Evolutionary conservation across 2,888 invertebrate species (phyloP).

Genomic region (Liopterus haemorrhoidalis): DNA sequence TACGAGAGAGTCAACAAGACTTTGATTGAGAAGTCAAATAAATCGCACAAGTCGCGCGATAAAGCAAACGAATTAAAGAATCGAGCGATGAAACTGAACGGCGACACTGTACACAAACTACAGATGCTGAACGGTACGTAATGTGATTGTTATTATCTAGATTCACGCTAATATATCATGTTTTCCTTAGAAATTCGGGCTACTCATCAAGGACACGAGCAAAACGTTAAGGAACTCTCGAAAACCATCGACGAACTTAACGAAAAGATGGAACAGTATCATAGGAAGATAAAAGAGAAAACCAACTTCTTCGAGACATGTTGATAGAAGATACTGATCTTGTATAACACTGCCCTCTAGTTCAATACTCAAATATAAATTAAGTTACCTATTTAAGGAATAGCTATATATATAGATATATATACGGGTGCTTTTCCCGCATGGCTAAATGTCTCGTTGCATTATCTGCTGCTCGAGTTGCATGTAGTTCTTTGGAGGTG

Average conservation of each 20-base stretch:
- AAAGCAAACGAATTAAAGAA: conserved; percentile 71
- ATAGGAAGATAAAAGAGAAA: conserved; percentile 54
- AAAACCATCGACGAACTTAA: conserved; percentile 57
- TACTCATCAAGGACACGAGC: conserved; percentile 41
- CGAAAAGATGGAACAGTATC: conserved; percentile 55
- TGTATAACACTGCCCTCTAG: too few relatives aligned
- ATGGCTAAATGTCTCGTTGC: too few relatives aligned
- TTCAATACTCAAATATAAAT: too few relatives aligned
- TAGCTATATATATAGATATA: too few relatives aligned
- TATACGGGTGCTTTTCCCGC: too few relatives aligned
- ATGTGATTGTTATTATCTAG: too few relatives aligned
- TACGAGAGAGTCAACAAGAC: conserved; percentile 68
- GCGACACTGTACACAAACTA: too few relatives aligned
- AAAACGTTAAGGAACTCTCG: conserved; percentile 52
- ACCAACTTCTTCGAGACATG: conserved; percentile 61
- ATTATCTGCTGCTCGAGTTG: too few relatives aligned
- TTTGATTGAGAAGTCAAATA: conserved; percentile 64
- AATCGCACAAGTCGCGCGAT: conserved; percentile 71
- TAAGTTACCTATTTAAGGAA: too few relatives aligned
- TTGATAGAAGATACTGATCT: too few relatives aligned
- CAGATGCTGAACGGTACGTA: too few relatives aligned
- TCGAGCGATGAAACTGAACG: conserved; percentile 75
- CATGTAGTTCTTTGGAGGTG: too few relatives aligned
- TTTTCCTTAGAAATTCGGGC: conserved; percentile 35
- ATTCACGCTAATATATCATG: background rate